Conservation (phyloP, 1,140 invertebrate genomes). For the Neodiprion virginianus region DNA sequence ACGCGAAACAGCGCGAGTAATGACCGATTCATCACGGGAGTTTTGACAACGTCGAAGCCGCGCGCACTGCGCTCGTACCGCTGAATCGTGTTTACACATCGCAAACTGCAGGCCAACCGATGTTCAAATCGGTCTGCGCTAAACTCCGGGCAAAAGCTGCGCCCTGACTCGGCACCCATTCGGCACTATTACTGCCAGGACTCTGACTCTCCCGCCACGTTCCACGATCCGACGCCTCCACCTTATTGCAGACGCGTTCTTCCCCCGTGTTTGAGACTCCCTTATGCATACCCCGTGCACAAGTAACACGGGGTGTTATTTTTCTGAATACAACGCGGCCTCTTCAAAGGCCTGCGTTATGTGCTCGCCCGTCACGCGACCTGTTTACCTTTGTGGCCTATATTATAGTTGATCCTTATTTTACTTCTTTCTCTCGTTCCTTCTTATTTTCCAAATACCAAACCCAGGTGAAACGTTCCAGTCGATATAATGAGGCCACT, state of each 20-base stretch:
- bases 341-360: neutral
- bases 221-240: neutral
- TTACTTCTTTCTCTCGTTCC: neutral
- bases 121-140: too few species aligned
- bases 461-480: neutral
- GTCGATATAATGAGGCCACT: too few species aligned
- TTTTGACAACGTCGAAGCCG: conserved; percentile 22
- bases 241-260: neutral
- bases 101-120: neutral
- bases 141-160: too few species aligned
- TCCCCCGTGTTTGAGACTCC: neutral
- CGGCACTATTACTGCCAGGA: neutral
- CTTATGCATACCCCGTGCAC: neutral
- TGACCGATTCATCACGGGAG: conserved; percentile 26
- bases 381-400: neutral
- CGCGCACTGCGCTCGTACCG: neutral
- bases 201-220: neutral
- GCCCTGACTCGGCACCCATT: too few species aligned
- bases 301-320: conserved; percentile 3
- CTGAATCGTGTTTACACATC: neutral
- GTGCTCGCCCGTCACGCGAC: neutral
- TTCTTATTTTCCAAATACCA: neutral
- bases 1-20: conserved; percentile 15
- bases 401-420: neutral
- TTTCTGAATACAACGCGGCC: neutral